These are phyloP conservation scores for Hypomecis atomaria DNA, from an alignment of 2,888 invertebrate genomes.

Conservation along the genomic window DNA sequence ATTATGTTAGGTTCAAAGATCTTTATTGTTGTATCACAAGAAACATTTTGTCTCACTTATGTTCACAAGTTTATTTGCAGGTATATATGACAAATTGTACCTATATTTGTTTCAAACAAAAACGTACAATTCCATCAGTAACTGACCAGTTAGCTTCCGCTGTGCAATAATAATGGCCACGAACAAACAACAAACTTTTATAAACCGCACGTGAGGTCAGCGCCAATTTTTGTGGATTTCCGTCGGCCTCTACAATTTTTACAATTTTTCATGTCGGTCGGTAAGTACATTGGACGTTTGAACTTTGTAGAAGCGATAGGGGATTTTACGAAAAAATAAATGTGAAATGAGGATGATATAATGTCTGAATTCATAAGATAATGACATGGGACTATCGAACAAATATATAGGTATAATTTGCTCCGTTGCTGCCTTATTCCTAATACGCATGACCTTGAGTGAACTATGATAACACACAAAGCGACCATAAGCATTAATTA, in stretches of 20 bases:
- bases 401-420: too few relatives aligned
- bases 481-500: too few relatives aligned
- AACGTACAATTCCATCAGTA: constrained; percentile 22
- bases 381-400: too few relatives aligned
- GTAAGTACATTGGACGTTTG: not conserved
- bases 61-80: too few relatives aligned
- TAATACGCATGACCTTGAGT: too few relatives aligned
- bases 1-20: too few relatives aligned
- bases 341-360: not conserved
- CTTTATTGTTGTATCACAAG: too few relatives aligned
- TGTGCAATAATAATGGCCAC: constrained; percentile 34
- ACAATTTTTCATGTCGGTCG: constrained; percentile 9
- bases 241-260: constrained; percentile 16
- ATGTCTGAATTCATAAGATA: too few relatives aligned
- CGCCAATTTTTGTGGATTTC: constrained; percentile 42
- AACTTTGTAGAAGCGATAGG: not conserved
- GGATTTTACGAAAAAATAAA: not conserved
- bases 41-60: too few relatives aligned
- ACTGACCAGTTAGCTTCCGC: constrained; percentile 23
- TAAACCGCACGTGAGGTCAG: constrained; percentile 42
- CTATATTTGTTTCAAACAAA: not conserved
- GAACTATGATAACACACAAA: too few relatives aligned
- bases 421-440: too few relatives aligned
- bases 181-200: constrained; percentile 42
- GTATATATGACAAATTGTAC: not conserved